A percentile compares a stretch with the other conserved stretches of the same genome.
phyloP scores from a whole-genome alignment of 2,113 vertebrate species.

The Ammodramus savannarum region DNA sequence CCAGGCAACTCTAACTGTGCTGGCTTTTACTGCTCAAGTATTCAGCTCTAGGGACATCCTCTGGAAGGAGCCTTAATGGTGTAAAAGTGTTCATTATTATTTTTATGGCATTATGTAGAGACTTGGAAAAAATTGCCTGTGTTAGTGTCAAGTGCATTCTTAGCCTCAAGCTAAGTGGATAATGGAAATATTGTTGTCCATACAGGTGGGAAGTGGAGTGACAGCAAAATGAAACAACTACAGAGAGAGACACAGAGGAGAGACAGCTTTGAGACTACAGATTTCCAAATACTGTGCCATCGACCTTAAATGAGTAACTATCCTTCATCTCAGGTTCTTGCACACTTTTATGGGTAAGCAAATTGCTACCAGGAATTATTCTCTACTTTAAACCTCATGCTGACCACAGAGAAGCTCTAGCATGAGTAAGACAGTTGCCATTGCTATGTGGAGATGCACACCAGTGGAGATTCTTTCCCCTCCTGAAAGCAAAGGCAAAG shows the following conservation, averaged over 20 bases:
- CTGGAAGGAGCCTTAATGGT: not conserved
- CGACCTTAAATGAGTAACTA: not conserved
- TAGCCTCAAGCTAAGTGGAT: not conserved
- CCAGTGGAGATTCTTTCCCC: not conserved
- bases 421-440: not conserved
- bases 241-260: not conserved
- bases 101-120: not conserved
- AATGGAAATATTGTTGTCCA: not conserved
- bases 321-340: not conserved
- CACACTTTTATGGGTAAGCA: not conserved
- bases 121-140: not conserved
- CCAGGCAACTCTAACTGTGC: not conserved
- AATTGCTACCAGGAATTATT: not conserved
- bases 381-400: not conserved
- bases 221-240: not conserved
- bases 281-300: not conserved
- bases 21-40: not conserved
- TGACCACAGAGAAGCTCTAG: not conserved
- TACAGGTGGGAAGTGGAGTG: not conserved
- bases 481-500: not conserved
- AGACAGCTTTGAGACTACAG: not conserved
- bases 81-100: not conserved
- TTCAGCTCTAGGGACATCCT: not conserved
- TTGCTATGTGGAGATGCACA: not conserved
- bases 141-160: not conserved